Evolutionary conservation across 2,888 invertebrate species (phyloP).

Genomic region (Zhengitettix transpicula): DNA sequence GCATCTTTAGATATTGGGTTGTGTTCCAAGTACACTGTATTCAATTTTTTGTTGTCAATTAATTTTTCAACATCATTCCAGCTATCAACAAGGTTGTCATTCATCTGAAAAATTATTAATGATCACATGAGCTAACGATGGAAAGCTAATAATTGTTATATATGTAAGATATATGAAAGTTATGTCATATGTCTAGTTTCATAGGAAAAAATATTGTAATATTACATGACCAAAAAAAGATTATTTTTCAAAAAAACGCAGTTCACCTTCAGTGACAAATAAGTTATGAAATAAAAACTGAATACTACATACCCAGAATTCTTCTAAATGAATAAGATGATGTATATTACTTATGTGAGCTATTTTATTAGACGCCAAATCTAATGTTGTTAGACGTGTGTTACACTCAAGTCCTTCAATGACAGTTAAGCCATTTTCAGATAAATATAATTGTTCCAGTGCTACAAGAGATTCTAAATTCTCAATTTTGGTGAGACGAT

Average conservation of each 20-base stretch:
- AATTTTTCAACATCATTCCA: constrained; percentile 74
- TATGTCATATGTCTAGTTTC: no score
- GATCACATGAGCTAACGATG: not conserved
- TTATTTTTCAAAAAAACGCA: no score
- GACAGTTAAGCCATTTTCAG: constrained; percentile 73
- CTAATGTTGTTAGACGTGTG: constrained; percentile 61
- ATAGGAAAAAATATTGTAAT: no score
- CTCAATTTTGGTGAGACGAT: constrained; percentile 74
- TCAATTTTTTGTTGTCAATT: constrained; percentile 43
- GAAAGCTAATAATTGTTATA: not conserved
- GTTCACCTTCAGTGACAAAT: no score
- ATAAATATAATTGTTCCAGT: constrained; percentile 77
- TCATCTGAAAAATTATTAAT: constrained; percentile 44
- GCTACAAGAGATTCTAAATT: constrained; percentile 57
- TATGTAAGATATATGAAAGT: not conserved
- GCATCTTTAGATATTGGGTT: constrained; percentile 77
- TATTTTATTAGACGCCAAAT: constrained; percentile 78
- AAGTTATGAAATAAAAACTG: not conserved
- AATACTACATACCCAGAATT: constrained; percentile 69
- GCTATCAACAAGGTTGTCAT: constrained; percentile 71
- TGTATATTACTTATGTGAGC: constrained; percentile 58
- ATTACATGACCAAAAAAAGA: no score
- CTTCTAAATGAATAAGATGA: constrained; percentile 64
- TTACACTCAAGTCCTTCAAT: constrained; percentile 65
- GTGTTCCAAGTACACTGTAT: constrained; percentile 82